A percentile compares a stretch with the other conserved stretches of the same genome.
Conservation (phyloP, 2,113 vertebrate genomes). For the Ptilonorhynchus violaceus region DNA sequence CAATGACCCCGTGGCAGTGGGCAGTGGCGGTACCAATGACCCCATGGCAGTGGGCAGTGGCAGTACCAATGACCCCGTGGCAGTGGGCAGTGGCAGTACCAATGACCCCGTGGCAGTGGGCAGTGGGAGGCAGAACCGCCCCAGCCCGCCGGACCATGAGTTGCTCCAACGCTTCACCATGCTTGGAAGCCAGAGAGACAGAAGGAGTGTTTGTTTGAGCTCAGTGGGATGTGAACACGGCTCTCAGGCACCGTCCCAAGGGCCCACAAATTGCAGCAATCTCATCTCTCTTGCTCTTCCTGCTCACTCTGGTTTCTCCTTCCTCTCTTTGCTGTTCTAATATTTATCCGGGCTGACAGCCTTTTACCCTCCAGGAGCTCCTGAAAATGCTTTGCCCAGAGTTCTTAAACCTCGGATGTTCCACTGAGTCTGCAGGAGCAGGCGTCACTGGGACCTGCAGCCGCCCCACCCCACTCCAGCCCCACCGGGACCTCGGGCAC, state of each 20-base stretch:
- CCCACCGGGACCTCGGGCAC: not conserved
- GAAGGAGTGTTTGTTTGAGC: not conserved
- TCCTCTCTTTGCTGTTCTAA: not conserved
- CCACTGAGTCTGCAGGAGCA: not conserved
- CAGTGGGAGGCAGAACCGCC: not conserved
- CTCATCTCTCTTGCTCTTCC: not conserved
- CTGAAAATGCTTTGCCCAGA: not conserved
- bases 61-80: too few species aligned
- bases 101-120: not conserved
- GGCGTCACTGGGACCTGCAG: not conserved
- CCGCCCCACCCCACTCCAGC: not conserved
- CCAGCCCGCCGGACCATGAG: accelerated
- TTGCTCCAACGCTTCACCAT: not conserved
- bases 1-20: not conserved
- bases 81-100: not conserved
- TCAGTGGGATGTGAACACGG: not conserved
- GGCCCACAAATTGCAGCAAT: not conserved
- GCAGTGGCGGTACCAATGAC: not conserved
- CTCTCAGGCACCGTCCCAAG: not conserved
- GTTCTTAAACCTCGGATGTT: not conserved
- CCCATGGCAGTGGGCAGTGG: too few species aligned
- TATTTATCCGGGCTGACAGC: not conserved
- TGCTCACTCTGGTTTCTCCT: not conserved
- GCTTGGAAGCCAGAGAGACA: accelerated
- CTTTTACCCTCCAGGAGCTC: not conserved